Evolutionary conservation across 2,888 invertebrate genomes (phyloP).

Genomic region (Amphipoea lucens): DNA sequence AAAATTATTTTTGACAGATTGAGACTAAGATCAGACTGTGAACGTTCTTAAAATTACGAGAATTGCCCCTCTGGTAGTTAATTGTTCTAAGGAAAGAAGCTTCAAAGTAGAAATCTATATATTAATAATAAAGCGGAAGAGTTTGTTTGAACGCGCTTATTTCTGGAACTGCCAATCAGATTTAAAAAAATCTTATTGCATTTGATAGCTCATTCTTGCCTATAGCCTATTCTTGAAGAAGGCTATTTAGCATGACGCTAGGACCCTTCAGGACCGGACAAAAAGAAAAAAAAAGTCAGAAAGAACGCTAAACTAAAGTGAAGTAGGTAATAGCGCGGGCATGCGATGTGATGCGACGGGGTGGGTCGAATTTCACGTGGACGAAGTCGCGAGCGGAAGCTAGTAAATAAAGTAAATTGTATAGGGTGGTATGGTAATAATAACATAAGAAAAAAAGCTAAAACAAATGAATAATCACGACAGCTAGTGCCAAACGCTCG

Average conservation of each 20-base stretch:
- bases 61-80: background rate
- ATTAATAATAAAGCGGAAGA: background rate
- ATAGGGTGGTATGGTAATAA: background rate
- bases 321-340: background rate
- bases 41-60: too few species aligned
- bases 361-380: background rate
- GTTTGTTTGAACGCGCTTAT: background rate
- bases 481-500: background rate
- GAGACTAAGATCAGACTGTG: too few species aligned
- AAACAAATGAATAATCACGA: background rate
- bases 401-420: background rate
- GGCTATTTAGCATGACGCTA: background rate
- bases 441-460: background rate
- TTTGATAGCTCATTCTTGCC: background rate
- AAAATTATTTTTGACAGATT: too few species aligned
- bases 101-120: background rate
- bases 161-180: accelerated
- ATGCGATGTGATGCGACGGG: background rate
- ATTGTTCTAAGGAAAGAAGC: background rate
- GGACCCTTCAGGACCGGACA: background rate
- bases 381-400: background rate
- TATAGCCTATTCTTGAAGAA: background rate
- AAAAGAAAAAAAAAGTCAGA: background rate
- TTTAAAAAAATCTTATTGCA: background rate
- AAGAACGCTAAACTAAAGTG: background rate